Conservation (phyloP, 2,888 invertebrate genomes). For the Tipula confusa region DNA sequence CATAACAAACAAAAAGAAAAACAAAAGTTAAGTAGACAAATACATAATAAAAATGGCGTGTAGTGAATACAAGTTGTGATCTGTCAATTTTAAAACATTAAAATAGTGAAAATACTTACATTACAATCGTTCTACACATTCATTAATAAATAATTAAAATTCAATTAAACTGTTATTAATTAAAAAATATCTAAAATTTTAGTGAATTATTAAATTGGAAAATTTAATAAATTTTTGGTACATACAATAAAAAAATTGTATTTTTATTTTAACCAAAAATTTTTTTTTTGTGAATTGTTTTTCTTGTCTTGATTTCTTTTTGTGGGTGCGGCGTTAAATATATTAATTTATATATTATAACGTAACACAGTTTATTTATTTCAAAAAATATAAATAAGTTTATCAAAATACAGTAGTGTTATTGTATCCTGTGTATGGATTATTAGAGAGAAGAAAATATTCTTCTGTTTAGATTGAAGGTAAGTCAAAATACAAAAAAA, state of each 20-base stretch:
- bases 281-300: neutral
- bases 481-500: neutral
- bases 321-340: conserved; percentile 25
- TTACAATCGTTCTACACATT: neutral
- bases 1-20: neutral
- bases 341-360: neutral
- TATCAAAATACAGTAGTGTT: neutral
- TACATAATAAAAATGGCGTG: conserved; percentile 8
- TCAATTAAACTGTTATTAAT: neutral
- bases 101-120: conserved; percentile 12
- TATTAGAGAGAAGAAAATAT: neutral
- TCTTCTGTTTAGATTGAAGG: conserved; percentile 12
- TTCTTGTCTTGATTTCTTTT: conserved; percentile 8
- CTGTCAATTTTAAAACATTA: conserved; percentile 14
- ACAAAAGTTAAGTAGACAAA: neutral
- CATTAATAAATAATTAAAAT: neutral
- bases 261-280: neutral
- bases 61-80: neutral
- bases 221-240: neutral
- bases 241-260: neutral
- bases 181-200: neutral
- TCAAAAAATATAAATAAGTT: conserved; percentile 13
- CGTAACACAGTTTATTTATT: neutral
- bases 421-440: neutral
- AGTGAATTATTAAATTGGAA: neutral